Evolutionary conservation across 1,140 invertebrate genomes (phyloP), one percentile per base, ranked within the genome.

Genomic region (Drosophila truncata): DNA sequence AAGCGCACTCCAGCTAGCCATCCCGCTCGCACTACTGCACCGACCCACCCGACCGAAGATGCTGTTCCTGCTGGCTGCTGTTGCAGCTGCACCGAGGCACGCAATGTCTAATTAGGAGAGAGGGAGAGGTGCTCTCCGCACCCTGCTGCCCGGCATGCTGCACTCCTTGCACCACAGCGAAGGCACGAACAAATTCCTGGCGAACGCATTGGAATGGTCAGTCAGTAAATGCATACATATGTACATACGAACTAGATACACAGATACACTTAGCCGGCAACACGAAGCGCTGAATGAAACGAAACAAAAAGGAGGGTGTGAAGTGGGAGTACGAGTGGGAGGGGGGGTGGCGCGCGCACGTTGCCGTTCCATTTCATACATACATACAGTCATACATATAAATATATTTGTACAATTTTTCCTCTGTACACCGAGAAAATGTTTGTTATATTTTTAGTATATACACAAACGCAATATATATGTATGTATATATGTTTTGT

Each of bases 171-270:
- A 23, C 52, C 42, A 41, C 25, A 47, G 8, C 27, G 23, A 52
- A 29, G 18, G 62, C 62, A 72, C 35, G 52, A 70, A 73, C 54
- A 29, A 72, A 73, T 73, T 73, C 70, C 70, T 73, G 67, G 29
- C 70, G 37, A 73, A 73, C 70, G 54, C 70, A 73, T 72, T 73
- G 70, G 70, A 73, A 73, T 73, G 70, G 70, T 69, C 65, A 50
- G 65, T 69, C 65, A 39, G 65, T 50, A 27, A 20, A 59, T 23
- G 42, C 69, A 72, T 39, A 50, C 41, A 64, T 31, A 35, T 25
- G 58, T 29, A 35, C 35, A 69, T 5, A 41, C 66, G 27, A 46
- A 59, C 66, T 62, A 65, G 57, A 65, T 65, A 72, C 41, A 70
- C 37, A 54, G 14, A 70, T 27, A 71, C 31, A 47, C 31, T n/a